These are phyloP conservation scores for Willisornis vidua DNA, from an alignment of 2,113 vertebrate genomes.

Conservation along the genomic window DNA sequence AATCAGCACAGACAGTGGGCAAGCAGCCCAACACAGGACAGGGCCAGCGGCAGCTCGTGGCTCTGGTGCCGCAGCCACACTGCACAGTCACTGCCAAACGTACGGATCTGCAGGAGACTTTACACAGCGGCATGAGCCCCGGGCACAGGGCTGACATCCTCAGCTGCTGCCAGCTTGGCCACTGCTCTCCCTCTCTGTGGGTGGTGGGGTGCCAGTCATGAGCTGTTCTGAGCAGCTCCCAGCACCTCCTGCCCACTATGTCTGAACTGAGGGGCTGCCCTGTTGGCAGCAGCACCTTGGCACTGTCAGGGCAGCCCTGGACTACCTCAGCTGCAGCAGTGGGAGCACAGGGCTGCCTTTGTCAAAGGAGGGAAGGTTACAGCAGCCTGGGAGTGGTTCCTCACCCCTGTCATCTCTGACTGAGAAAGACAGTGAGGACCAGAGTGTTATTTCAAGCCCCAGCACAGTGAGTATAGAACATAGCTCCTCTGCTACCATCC, in stretches of 20 bases:
- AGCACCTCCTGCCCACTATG: background rate
- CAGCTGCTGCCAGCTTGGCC: background rate
- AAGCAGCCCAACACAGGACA: rapidly evolving
- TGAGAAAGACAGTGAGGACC: background rate
- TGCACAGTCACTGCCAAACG: background rate
- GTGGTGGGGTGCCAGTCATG: background rate
- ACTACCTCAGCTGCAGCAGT: background rate
- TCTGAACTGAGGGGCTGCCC: background rate
- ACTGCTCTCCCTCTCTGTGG: rapidly evolving
- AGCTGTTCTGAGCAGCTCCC: background rate
- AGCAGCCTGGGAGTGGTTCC: background rate
- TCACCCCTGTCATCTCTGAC: background rate
- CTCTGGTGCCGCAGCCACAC: background rate
- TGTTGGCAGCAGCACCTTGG: rapidly evolving
- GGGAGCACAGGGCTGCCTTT: background rate
- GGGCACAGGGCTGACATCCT: background rate
- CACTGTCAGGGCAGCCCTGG: background rate
- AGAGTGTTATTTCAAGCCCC: background rate
- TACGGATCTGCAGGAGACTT: background rate
- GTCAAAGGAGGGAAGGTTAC: background rate
- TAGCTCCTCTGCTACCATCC: background rate
- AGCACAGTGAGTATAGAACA: background rate
- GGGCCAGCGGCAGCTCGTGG: background rate
- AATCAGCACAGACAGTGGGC: background rate
- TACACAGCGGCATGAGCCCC: rapidly evolving